Evolutionary conservation across 2,888 invertebrate genomes (phyloP), one percentile per base, ranked within the genome.

Genomic region (Hedya salicella): DNA sequence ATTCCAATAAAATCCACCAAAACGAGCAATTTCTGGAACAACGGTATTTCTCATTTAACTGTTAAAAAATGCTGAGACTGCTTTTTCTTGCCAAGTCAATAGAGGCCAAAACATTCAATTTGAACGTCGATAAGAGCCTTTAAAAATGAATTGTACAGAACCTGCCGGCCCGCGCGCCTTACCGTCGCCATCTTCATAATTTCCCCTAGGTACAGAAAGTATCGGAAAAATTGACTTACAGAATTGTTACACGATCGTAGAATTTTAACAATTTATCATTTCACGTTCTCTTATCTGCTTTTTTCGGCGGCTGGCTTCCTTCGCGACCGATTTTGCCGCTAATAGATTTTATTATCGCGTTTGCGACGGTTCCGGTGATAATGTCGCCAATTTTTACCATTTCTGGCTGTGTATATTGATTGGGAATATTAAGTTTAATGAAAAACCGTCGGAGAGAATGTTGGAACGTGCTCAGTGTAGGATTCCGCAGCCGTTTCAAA

Each of bases 241-340:
- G 78, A 82, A 83, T 79, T 79, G 80, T 82, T 77, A 77, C 80
- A 77, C 77, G 78, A 71, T 72, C 62, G 69, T 64, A 68, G 80
- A 83, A 80, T 83, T 80, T 80, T 80, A 80, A 83, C 81, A 80
- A 83, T 83, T 80, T 80, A 80, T 81, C 82, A 80, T 81, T 79
- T 70, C 71, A 69, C 70, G 69, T 73, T 74, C 62, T 52, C 57
- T 54, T 62, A 62, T 54, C 65, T 67, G 48, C 56, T 62, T 62
- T 53, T 69, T 68, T 65, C 67, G 61, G 67, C 65, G 59, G 67
- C 66, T 52, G 68, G 66, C 62, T 68, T 61, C 62, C 46, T 61
- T 64, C 48, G 40, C 46, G 44, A 32, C 42, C 66, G 68, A 68
- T 68, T 71, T 50, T 9, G 9, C 32, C 49, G 30, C 19, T 61